Percentiles rank a stretch among this genome's conserved stretches.
These are phyloP conservation scores for Hoplostethus atlanticus DNA, from an alignment of 2,797 vertebrate species.

Conservation along the genomic window DNA sequence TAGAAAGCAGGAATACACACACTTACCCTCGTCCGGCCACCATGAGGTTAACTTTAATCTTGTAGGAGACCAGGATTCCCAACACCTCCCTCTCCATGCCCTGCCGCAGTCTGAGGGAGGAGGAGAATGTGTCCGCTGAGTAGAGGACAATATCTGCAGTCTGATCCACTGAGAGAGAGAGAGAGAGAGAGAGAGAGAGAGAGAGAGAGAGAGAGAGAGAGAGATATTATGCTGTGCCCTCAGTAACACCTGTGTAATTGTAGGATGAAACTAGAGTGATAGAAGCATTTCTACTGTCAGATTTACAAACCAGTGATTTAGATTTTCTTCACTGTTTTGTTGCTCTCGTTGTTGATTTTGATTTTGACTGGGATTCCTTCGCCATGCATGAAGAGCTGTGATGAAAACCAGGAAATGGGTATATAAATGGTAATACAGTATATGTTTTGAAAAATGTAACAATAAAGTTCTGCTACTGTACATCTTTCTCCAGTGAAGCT, in stretches of 20 bases:
- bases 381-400: conserved; percentile 91
- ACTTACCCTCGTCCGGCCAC: conserved; percentile 91
- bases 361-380: conserved; percentile 87
- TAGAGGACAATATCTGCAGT: conserved; percentile 92
- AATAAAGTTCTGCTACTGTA: conserved; percentile 58
- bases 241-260: neutral
- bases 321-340: conserved; percentile 93
- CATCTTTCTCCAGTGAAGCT: conserved; percentile 89
- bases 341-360: conserved; percentile 92
- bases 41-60: conserved; percentile 92
- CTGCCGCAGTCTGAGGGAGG: conserved; percentile 78
- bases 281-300: neutral
- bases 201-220: too few species aligned
- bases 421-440: neutral
- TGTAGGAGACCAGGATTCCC: conserved; percentile 95
- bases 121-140: conserved; percentile 88
- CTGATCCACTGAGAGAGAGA: conserved; percentile 88
- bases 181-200: too few species aligned
- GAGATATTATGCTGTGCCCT: neutral
- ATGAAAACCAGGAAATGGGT: conserved; percentile 24
- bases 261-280: neutral
- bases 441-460: neutral
- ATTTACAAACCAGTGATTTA: conserved; percentile 85
- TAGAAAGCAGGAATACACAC: neutral
- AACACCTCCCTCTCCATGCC: conserved; percentile 90